A percentile compares a stretch with the other conserved stretches of the same genome.
Evolutionary conservation across 2,888 invertebrate genomes (phyloP).

Genomic region (Ernsta delagoae): DNA sequence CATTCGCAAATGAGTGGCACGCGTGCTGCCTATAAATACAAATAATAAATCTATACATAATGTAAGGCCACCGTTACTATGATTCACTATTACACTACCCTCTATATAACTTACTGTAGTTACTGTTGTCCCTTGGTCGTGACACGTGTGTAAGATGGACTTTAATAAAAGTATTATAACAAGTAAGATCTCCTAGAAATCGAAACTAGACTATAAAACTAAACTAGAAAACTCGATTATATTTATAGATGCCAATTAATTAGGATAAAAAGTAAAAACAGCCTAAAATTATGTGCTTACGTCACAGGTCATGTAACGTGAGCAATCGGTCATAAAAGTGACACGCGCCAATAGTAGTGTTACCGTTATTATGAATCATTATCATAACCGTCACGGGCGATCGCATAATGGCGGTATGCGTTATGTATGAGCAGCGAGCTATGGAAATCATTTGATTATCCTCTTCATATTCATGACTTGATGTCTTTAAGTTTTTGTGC

Average conservation of each 20-base stretch:
- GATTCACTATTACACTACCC: neutral
- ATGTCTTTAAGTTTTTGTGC: slow-evolving; percentile 14
- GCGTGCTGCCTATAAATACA: neutral
- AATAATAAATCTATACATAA: no score
- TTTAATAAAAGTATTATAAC: no score
- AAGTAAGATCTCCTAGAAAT: no score
- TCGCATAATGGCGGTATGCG: slow-evolving; percentile 27
- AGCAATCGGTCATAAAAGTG: slow-evolving; percentile 16
- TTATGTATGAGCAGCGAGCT: slow-evolving; percentile 23
- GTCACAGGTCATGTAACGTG: slow-evolving; percentile 1
- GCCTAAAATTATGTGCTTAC: neutral
- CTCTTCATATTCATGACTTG: slow-evolving; percentile 13
- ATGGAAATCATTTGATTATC: slow-evolving; percentile 27
- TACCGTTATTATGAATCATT: slow-evolving; percentile 35
- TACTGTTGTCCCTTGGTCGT: neutral
- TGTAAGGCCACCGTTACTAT: neutral
- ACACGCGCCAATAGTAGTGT: slow-evolving; percentile 24
- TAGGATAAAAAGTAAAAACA: no score
- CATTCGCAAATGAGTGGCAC: neutral
- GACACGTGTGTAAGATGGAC: no score
- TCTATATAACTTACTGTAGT: neutral
- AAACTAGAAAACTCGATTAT: no score
- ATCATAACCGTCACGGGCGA: slow-evolving; percentile 30
- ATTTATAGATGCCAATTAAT: no score
- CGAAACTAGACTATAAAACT: no score